A percentile compares a stretch with the other conserved stretches of the same genome.
phyloP scores from a whole-genome alignment of 2,113 vertebrate species.

The Solea senegalensis region DNA sequence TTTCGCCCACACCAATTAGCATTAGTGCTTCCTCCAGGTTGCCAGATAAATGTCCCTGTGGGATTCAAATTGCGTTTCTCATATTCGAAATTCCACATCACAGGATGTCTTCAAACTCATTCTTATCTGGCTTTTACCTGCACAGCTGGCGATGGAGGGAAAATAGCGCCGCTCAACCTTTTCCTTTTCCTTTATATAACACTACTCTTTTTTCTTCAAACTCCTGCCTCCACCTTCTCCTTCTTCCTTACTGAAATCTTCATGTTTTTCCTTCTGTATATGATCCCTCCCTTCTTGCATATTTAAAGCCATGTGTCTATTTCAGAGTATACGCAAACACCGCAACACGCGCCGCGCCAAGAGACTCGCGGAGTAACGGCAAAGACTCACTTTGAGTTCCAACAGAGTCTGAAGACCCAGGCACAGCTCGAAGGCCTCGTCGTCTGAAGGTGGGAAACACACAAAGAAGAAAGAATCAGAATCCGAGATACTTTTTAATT shows the following conservation, averaged over 20 bases:
- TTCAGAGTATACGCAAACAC: neutral
- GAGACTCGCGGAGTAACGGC: slow-evolving; percentile 18
- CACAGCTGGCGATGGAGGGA: slow-evolving; percentile 8
- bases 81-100: slow-evolving; percentile 12
- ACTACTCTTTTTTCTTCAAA: too few relatives aligned
- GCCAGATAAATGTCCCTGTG: neutral
- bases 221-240: too few relatives aligned
- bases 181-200: too few relatives aligned
- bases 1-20: slow-evolving; percentile 14
- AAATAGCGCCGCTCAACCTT: too few relatives aligned
- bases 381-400: slow-evolving; percentile 88
- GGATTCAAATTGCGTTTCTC: slow-evolving; percentile 33
- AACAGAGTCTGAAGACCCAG: slow-evolving; percentile 91
- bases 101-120: slow-evolving; percentile 8
- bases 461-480: slow-evolving; percentile 1
- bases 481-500: too few relatives aligned
- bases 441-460: slow-evolving; percentile 79
- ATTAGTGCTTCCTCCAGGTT: slow-evolving; percentile 12
- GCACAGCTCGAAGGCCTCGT: slow-evolving; percentile 86
- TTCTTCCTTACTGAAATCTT: too few relatives aligned
- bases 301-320: neutral
- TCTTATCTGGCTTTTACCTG: slow-evolving; percentile 26
- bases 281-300: too few relatives aligned
- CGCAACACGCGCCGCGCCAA: neutral
- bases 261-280: too few relatives aligned